A percentile compares a stretch with the other conserved stretches of the same genome.
Evolutionary conservation across 2,888 invertebrate species (phyloP).

Genomic region (Caradrina clavipalpis): DNA sequence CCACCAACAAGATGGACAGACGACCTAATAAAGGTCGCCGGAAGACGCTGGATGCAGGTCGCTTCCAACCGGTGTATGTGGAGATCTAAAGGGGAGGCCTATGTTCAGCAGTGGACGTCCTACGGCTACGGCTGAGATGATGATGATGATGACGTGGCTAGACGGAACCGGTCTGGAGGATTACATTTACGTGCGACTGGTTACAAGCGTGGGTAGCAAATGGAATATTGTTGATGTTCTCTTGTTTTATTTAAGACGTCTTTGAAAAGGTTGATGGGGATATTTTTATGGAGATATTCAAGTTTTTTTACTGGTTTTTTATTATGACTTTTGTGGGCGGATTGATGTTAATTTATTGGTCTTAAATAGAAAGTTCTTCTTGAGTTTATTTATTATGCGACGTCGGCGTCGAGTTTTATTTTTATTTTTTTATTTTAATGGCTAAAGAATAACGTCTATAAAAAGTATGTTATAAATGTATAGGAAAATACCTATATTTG

Average conservation of each 20-base stretch:
- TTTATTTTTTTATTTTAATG: background rate
- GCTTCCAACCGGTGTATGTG: no score
- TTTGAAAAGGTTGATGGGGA: conserved; percentile 20
- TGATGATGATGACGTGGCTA: no score
- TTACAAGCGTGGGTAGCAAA: conserved; percentile 14
- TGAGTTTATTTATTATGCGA: background rate
- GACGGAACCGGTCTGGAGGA: no score
- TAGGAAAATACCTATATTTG: no score
- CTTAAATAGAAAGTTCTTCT: conserved; percentile 24
- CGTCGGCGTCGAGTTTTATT: background rate
- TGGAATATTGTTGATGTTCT: conserved; percentile 24
- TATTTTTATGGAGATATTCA: conserved; percentile 12
- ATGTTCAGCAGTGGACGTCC: no score
- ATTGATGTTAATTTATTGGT: conserved; percentile 36
- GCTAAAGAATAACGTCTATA: no score
- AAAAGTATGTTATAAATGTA: no score
- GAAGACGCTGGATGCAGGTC: no score
- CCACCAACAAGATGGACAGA: no score
- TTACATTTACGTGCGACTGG: conserved; percentile 45
- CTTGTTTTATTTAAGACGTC: conserved; percentile 27
- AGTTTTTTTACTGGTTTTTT: conserved; percentile 24
- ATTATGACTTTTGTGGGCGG: conserved; percentile 20
- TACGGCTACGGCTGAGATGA: no score
- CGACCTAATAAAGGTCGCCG: no score
- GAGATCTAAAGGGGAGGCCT: no score